phyloP scores from a whole-genome alignment of 1,140 invertebrate species.

The Teleogryllus occipitalis region DNA sequence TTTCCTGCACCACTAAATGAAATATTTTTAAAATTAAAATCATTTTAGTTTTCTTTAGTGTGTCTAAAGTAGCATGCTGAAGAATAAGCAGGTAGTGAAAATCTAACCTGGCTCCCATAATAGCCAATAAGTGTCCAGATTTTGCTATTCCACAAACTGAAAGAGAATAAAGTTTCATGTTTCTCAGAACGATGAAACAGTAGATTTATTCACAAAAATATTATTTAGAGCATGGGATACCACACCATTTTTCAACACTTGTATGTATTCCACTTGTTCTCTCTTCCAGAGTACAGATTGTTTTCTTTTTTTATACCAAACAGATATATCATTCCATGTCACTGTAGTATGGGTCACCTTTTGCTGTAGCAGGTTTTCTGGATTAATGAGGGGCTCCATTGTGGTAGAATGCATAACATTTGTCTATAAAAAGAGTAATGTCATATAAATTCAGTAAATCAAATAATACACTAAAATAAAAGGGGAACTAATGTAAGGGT shows the following conservation, averaged over 20 bases:
- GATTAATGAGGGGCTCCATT: not conserved
- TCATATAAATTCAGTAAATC: not conserved
- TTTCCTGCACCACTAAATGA: conserved; percentile 58
- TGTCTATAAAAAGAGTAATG: not conserved
- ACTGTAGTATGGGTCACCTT: not conserved
- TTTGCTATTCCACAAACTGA: not conserved
- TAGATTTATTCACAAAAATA: not conserved
- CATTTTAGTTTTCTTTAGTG: not conserved
- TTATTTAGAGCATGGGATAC: not conserved
- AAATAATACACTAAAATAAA: not conserved
- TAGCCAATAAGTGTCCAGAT: not conserved
- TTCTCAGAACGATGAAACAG: not conserved
- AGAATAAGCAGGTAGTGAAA: too few relatives aligned
- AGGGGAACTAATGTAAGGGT: not conserved
- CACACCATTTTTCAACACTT: not conserved
- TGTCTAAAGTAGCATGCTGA: not conserved
- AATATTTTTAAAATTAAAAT: not conserved
- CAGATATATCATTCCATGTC: not conserved
- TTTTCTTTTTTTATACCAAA: not conserved
- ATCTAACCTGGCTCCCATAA: not conserved
- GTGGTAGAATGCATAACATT: not conserved
- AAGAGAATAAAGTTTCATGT: not conserved
- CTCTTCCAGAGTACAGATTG: not conserved
- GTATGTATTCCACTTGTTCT: not conserved
- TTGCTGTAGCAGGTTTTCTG: not conserved